Evolutionary conservation across 1,140 invertebrate genomes (phyloP).

Genomic region (Pantala flavescens): DNA sequence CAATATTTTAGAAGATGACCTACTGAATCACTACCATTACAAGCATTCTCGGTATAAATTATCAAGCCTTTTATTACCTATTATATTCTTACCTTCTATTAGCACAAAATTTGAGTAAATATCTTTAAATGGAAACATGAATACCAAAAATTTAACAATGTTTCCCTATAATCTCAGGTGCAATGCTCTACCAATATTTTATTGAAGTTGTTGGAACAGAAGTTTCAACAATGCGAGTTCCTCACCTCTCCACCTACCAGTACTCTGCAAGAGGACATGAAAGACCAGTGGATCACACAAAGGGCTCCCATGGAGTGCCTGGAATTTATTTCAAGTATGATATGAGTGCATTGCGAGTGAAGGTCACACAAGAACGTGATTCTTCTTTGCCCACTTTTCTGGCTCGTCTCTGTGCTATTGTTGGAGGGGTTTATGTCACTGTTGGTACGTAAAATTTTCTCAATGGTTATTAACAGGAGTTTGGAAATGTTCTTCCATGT

Average conservation of each 20-base stretch:
- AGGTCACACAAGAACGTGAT: conserved; percentile 70
- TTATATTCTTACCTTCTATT: too few relatives aligned
- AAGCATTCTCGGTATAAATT: too few relatives aligned
- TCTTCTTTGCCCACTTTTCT: conserved; percentile 63
- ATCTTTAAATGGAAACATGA: too few relatives aligned
- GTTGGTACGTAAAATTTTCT: conserved; percentile 42
- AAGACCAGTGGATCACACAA: conserved; percentile 56
- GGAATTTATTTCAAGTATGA: conserved; percentile 95
- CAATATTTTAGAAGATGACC: too few relatives aligned
- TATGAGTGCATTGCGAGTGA: conserved; percentile 76
- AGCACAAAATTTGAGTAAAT: too few relatives aligned
- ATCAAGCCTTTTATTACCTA: too few relatives aligned
- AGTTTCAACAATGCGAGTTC: conserved; percentile 53
- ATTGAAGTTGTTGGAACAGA: conserved; percentile 91
- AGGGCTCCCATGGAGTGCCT: conserved; percentile 82
- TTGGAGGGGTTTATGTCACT: conserved; percentile 84
- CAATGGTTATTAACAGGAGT: too few relatives aligned
- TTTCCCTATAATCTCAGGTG: conserved; percentile 51
- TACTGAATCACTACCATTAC: too few relatives aligned
- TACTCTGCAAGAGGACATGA: conserved; percentile 85
- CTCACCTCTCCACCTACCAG: conserved; percentile 63
- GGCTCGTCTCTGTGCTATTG: conserved; percentile 74
- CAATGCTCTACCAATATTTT: conserved; percentile 85
- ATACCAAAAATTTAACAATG: too few relatives aligned
- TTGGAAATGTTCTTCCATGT: too few relatives aligned